phyloP scores from a whole-genome alignment of 1,140 invertebrate genomes.

The Tetragnatha versicolor region DNA sequence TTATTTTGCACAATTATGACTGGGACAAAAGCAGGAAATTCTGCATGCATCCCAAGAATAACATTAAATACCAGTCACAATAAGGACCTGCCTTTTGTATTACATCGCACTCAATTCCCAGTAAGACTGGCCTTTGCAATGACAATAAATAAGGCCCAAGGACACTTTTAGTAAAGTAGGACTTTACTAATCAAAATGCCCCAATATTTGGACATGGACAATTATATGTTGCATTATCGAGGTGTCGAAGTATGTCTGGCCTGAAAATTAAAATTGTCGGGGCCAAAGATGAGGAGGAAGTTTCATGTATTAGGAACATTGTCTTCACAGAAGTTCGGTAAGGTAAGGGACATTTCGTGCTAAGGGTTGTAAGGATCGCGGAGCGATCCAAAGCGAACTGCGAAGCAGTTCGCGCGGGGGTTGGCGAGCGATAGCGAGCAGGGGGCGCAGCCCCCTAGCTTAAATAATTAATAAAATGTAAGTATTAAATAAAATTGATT shows the following conservation, averaged over 20 bases:
- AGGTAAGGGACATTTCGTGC: too few relatives aligned
- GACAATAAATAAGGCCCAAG: slow-evolving; percentile 70
- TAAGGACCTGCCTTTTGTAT: slow-evolving; percentile 55
- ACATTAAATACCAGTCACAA: slow-evolving; percentile 6
- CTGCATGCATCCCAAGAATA: slow-evolving; percentile 12
- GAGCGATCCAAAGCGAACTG: too few relatives aligned
- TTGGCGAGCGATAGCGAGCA: too few relatives aligned
- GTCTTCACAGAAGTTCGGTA: too few relatives aligned
- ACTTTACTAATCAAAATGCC: not conserved
- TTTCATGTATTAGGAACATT: too few relatives aligned
- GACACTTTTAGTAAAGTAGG: slow-evolving; percentile 61
- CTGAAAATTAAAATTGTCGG: too few relatives aligned
- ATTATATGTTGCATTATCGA: slow-evolving; percentile 43
- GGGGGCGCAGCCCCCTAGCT: too few relatives aligned
- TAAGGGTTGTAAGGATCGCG: too few relatives aligned
- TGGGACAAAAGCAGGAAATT: not conserved
- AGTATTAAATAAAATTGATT: too few relatives aligned
- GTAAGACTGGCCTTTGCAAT: slow-evolving; percentile 66
- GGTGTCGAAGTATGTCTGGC: not conserved
- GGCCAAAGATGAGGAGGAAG: too few relatives aligned
- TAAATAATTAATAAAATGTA: too few relatives aligned
- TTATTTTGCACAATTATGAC: not conserved
- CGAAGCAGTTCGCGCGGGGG: too few relatives aligned
- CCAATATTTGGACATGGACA: slow-evolving; percentile 46
- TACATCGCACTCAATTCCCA: slow-evolving; percentile 67